Base-by-base conservation (phyloP, 2,888 invertebrate species). In the Bombyx huttoni region DNA sequence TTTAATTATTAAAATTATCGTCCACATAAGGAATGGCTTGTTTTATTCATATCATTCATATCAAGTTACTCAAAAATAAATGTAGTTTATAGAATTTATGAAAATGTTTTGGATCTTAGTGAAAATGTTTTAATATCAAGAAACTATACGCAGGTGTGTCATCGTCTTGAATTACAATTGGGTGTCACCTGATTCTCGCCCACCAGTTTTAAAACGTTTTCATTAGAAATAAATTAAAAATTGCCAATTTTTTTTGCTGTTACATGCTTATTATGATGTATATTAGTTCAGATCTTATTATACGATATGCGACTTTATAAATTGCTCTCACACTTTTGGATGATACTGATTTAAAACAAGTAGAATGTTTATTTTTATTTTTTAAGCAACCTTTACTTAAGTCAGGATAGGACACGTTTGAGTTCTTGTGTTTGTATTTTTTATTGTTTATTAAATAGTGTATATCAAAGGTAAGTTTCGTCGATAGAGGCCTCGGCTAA, bases 391-490 rank as follows among this genome's bases (percentile, higher is more conserved):
- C 13, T 24, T 46, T 50, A 50, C 50, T 13, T 50, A 12, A 46
- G 46, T 46, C 50, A 12, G n/a, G 46, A 46, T 46, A 33, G 46
- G n/a, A 24, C 5, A 13, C 35, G n/a, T 34, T 12, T 40, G 34
- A 12, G 46, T n/a, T 52, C 12, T 10, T 33, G 24, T 13, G 34
- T 14, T 34, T 46, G 45, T 49, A 34, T 33, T 47, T 54, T 55
- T 53, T 68, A 75, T 80, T 82, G 81, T 82, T 78, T 79, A 81
- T 77, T 78, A 77, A 76, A 73, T 70, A 72, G 67, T 70, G 68
- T 68, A 74, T 75, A 77, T 77, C 69, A 61, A 67, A 77, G 77
- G 70, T 87, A 86, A 86, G 87, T 87, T 77, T 87, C 77, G 75
- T 64, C 61, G 63, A 68, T 67, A 67, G 77, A 75, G 78, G 76